A percentile compares a stretch with the other conserved stretches of the same genome.
These are phyloP conservation scores for Poeciliopsis paucimaculata DNA, from an alignment of 2,797 vertebrate genomes.

Conservation along the genomic window DNA sequence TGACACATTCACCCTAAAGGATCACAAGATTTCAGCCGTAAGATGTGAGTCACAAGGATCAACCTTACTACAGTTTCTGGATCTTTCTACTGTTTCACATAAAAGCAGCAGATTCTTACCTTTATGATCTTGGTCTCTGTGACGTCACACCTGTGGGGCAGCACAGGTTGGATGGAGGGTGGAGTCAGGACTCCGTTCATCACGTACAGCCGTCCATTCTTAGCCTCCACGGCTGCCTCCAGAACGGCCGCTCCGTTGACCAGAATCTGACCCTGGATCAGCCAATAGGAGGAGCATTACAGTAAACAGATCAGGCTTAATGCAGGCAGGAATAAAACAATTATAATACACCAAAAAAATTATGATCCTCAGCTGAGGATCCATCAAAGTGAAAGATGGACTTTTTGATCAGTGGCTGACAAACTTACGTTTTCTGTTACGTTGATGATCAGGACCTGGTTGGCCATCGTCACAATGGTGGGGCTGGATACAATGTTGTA, in stretches of 20 bases:
- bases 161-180: slow-evolving; percentile 88
- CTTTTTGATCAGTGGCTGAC: background rate
- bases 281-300: background rate
- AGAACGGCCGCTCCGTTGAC: slow-evolving; percentile 80
- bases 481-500: slow-evolving; percentile 80
- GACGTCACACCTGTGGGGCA: slow-evolving; percentile 89
- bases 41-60: background rate
- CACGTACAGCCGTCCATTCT: slow-evolving; percentile 89
- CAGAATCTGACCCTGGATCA: slow-evolving; percentile 85
- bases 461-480: slow-evolving; percentile 82
- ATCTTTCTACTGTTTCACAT: background rate
- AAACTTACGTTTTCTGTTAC: slow-evolving; percentile 73
- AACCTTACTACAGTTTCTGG: background rate
- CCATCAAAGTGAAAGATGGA: background rate
- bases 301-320: background rate
- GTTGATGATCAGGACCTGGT: slow-evolving; percentile 87
- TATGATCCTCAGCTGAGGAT: background rate
- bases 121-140: slow-evolving; percentile 62
- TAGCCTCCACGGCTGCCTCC: slow-evolving; percentile 86
- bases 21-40: background rate
- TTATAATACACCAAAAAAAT: background rate
- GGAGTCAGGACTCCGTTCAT: slow-evolving; percentile 86
- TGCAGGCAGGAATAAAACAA: background rate
- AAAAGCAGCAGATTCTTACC: slow-evolving; percentile 47
- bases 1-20: slow-evolving; percentile 59